Conservation (phyloP, 2,797 vertebrate species). For the Typhlichthys eigenmanni region DNA sequence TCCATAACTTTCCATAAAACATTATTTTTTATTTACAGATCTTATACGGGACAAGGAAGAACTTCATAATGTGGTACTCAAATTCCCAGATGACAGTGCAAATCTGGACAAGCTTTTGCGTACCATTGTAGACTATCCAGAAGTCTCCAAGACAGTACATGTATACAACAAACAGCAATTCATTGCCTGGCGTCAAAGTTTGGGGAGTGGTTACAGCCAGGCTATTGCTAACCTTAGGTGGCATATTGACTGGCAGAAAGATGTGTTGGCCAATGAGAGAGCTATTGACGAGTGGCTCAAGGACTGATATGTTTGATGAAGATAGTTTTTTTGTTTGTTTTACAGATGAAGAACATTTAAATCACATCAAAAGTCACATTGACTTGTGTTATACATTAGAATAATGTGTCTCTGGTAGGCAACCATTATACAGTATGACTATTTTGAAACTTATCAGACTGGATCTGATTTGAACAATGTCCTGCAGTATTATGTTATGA, state of each 20-base stretch:
- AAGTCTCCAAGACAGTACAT: slow-evolving; percentile 84
- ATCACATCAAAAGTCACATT: too few species aligned
- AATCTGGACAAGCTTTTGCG: slow-evolving; percentile 83
- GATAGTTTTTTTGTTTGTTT: slow-evolving; percentile 6
- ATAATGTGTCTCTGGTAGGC: not conserved
- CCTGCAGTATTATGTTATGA: too few species aligned
- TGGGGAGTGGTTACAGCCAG: slow-evolving; percentile 86
- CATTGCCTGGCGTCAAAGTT: slow-evolving; percentile 79
- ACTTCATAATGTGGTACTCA: slow-evolving; percentile 80
- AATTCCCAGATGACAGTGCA: slow-evolving; percentile 72
- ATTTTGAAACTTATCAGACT: not conserved
- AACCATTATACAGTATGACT: not conserved
- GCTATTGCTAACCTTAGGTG: slow-evolving; percentile 89
- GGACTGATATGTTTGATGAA: slow-evolving; percentile 17
- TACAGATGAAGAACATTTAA: not conserved
- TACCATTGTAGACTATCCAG: slow-evolving; percentile 84
- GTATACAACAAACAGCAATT: slow-evolving; percentile 89
- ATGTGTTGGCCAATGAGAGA: slow-evolving; percentile 75
- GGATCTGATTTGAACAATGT: not conserved
- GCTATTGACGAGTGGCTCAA: slow-evolving; percentile 86
- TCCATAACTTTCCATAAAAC: slow-evolving; percentile 2
- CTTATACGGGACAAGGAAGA: slow-evolving; percentile 86
- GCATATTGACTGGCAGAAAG: slow-evolving; percentile 89
- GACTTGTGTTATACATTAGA: not conserved
- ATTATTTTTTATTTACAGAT: slow-evolving; percentile 76